phyloP scores from a whole-genome alignment of 2,113 vertebrate genomes.

The Craseonycteris thonglongyai region DNA sequence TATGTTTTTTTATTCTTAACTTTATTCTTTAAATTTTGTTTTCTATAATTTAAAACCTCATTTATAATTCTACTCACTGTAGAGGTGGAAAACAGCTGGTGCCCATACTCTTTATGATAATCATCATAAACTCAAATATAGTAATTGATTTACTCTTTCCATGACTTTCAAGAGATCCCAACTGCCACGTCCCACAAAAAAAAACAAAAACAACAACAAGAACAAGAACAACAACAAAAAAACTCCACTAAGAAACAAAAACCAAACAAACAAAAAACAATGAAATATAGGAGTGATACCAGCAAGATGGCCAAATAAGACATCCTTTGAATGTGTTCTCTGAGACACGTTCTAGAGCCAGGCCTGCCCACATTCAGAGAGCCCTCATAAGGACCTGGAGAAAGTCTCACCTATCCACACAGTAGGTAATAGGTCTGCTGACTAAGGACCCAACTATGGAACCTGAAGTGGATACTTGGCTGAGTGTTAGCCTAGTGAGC shows the following conservation, averaged over 20 bases:
- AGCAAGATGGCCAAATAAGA: background rate
- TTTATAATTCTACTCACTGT: background rate
- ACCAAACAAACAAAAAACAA: background rate
- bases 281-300: background rate
- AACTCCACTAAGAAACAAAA: no score
- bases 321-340: background rate
- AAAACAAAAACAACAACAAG: background rate
- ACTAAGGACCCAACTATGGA: background rate
- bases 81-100: background rate
- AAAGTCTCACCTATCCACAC: background rate
- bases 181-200: background rate
- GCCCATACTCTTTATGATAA: background rate
- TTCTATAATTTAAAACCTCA: conserved; percentile 3
- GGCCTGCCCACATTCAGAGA: background rate
- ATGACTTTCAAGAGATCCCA: background rate
- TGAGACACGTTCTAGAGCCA: background rate
- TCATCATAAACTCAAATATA: background rate
- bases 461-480: background rate
- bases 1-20: conserved; percentile 10
- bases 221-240: no score
- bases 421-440: background rate
- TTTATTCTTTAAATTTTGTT: background rate
- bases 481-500: background rate
- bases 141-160: background rate
- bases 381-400: background rate